phyloP scores from a whole-genome alignment of 1,140 invertebrate species.

The Caenorhabditis remanei region DNA sequence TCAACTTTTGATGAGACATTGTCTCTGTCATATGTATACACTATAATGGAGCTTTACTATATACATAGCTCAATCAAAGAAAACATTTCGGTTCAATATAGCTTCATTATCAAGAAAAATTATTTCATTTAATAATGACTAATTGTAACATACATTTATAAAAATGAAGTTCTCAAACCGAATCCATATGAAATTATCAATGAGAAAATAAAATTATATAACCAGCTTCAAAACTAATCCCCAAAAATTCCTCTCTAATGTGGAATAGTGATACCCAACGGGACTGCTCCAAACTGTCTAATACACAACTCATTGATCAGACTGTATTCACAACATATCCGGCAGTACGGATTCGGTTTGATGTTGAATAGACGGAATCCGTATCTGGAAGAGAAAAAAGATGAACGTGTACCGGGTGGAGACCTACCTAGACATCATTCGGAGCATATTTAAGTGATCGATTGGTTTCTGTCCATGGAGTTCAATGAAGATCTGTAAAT shows the following conservation, averaged over 20 bases:
- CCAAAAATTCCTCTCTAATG: background rate
- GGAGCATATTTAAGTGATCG: background rate
- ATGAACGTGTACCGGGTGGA: background rate
- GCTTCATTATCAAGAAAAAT: no score
- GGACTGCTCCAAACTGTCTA: background rate
- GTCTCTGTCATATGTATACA: no score
- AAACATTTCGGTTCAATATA: no score
- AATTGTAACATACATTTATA: no score
- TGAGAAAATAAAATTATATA: no score
- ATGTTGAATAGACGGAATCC: background rate
- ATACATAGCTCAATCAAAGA: no score
- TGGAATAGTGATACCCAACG: background rate
- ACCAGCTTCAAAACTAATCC: no score
- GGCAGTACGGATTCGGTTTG: background rate
- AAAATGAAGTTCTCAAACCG: no score
- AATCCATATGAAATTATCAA: no score
- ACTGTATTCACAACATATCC: slow-evolving; percentile 17
- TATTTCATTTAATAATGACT: no score
- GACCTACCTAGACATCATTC: background rate
- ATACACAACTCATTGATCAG: slow-evolving; percentile 21
- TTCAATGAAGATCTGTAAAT: background rate
- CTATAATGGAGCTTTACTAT: no score
- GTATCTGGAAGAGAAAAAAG: background rate
- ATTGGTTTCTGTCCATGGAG: background rate
- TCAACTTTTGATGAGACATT: no score